A percentile compares a stretch with the other conserved stretches of the same genome.
Conservation (phyloP, 1,140 invertebrate species). For the Diploscapter pachys region DNA sequence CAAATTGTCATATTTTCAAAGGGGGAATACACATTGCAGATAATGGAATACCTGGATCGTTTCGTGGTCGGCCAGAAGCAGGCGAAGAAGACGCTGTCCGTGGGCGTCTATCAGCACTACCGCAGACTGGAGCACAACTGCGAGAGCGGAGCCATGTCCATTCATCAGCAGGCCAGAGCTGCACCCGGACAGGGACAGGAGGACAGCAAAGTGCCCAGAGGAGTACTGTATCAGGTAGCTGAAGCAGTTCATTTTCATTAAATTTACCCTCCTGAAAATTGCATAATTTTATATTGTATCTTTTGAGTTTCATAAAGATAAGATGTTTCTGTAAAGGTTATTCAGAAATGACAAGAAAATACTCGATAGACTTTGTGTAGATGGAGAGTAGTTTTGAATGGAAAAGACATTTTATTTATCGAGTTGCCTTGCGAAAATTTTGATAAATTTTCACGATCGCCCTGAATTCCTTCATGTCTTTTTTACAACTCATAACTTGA, state of each 20-base stretch:
- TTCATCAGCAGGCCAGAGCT: constrained; percentile 10
- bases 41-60: constrained; percentile 79
- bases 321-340: no score
- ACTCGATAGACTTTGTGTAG: no score
- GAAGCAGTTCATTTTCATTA: constrained; percentile 8
- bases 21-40: constrained; percentile 40
- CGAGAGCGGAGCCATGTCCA: constrained; percentile 62
- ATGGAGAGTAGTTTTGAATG: no score
- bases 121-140: constrained; percentile 81
- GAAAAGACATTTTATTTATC: no score
- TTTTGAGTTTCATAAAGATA: no score
- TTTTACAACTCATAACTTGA: no score
- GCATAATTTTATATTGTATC: no score
- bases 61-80: constrained; percentile 97
- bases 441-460: no score
- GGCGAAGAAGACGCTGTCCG: constrained; percentile 96
- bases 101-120: constrained; percentile 99
- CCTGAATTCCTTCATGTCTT: no score
- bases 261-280: no score
- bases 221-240: constrained; percentile 36
- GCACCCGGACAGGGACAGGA: not conserved
- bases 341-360: no score
- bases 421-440: no score
- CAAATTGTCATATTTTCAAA: constrained; percentile 11
- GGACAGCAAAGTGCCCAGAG: constrained; percentile 35